phyloP scores from a whole-genome alignment of 2,888 invertebrate species.

The Nephrotoma guestfalica region DNA sequence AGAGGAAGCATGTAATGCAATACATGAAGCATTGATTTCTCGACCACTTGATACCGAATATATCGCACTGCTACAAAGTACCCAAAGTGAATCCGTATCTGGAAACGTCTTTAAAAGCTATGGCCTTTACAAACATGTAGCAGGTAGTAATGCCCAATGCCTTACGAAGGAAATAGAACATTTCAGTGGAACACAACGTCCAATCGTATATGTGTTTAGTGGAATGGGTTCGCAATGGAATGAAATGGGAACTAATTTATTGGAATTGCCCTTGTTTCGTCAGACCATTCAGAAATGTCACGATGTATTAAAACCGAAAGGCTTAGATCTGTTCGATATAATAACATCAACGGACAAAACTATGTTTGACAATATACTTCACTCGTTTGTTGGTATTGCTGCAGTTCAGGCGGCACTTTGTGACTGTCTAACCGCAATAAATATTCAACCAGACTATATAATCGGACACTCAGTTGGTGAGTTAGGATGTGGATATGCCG shows the following conservation, averaged over 20 bases:
- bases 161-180: constrained; percentile 43
- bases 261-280: constrained; percentile 58
- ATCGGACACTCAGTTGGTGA: constrained; percentile 91
- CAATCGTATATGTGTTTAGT: constrained; percentile 81
- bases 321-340: constrained; percentile 47
- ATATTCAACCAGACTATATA: constrained; percentile 55
- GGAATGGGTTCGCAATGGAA: constrained; percentile 86
- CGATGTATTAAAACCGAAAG: constrained; percentile 40
- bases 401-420: constrained; percentile 49
- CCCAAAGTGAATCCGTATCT: constrained; percentile 40
- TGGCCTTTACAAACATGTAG: constrained; percentile 33
- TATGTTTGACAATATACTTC: constrained; percentile 47
- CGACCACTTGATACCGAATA: constrained; percentile 46
- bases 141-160: constrained; percentile 18
- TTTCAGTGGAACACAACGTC: constrained; percentile 46
- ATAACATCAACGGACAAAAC: constrained; percentile 44
- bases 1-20: constrained; percentile 40
- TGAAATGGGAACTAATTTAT: constrained; percentile 63
- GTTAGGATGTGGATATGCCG: constrained; percentile 88
- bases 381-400: constrained; percentile 61
- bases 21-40: constrained; percentile 48
- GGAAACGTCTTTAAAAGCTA: constrained; percentile 67
- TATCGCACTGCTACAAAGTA: constrained; percentile 42
- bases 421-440: constrained; percentile 44
- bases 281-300: constrained; percentile 50